These are phyloP conservation scores for Microctonus brassicae DNA, from an alignment of 2,888 invertebrate genomes.

Conservation along the genomic window DNA sequence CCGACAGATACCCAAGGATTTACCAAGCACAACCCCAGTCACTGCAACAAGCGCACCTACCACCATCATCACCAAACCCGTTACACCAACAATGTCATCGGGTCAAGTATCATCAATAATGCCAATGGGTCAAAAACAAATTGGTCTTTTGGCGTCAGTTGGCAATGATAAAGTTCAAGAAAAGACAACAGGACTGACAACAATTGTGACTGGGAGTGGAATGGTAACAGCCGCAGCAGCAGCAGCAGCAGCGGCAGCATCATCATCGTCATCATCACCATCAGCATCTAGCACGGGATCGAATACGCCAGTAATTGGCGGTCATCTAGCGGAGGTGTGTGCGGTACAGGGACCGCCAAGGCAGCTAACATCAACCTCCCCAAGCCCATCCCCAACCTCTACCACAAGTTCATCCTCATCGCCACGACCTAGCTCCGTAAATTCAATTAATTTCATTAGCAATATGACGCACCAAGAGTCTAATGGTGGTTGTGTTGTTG, in stretches of 20 bases:
- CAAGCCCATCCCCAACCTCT: constrained; percentile 63
- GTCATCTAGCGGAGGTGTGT: constrained; percentile 69
- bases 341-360: constrained; percentile 69
- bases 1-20: constrained; percentile 75
- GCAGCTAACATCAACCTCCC: constrained; percentile 68
- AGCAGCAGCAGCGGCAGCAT: constrained; percentile 49
- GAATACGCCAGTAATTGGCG: constrained; percentile 60
- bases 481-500: constrained; percentile 46
- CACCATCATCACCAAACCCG: constrained; percentile 67
- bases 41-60: constrained; percentile 69
- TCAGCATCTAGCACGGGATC: constrained; percentile 54
- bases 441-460: constrained; percentile 62
- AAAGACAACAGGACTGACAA: constrained; percentile 45
- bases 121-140: constrained; percentile 63
- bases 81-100: constrained; percentile 58
- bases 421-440: constrained; percentile 64
- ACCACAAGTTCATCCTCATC: constrained; percentile 64
- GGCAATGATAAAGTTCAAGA: constrained; percentile 56
- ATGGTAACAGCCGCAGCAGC: constrained; percentile 46
- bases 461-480: constrained; percentile 61
- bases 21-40: constrained; percentile 69
- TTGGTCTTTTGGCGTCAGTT: constrained; percentile 61
- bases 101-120: constrained; percentile 63
- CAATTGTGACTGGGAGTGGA: constrained; percentile 35
- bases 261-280: constrained; percentile 49